Base-by-base conservation (phyloP, 2,113 vertebrate genomes). In the Macrotis lagotis region DNA sequence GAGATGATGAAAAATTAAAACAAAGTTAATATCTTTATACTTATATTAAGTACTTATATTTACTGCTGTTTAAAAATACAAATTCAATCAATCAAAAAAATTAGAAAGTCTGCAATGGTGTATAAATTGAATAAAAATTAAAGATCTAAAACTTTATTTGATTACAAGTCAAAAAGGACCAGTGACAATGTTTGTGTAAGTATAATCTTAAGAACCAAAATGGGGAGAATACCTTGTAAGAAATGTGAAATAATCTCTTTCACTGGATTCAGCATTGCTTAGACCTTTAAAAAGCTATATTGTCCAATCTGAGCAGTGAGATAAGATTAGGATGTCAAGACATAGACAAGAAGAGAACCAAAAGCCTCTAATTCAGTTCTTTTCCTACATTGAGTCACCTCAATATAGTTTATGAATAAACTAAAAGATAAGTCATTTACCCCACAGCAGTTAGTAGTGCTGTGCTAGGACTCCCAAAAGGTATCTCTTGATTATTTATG, bases 1-100 rank as follows among this genome's bases (percentile, higher is more conserved):
- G 31, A 74, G 3, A 66, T n/a, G 14, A 74, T 74, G 31, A 74
- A 74, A 74, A 88, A 59, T 94, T 91, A 97, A 95, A 95, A 94
- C 90, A 93, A 37, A 50, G 51, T 90, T 92, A 48, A 89, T 12
- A 93, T 51, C 49, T 91, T 11, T 59, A n/a, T n/a, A n/a, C n/a
- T n/a, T n/a, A n/a, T 92, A 95, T 50, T 47, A 94, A 89, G 55
- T 12, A 92, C 14, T 44, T 83, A 88, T 3, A 14, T 48, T 66
- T 51, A 92, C 91, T 88, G 51, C 5, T 50, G 4, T 31, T 74
- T 74, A 74, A 91, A 95, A 92, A n/a, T 74, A 94, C 8, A 96
- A 95, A 90, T 48, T 53, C 4, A 31, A 90, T 2, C 52, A 47
- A 48, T 49, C 44, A 90, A 51, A 74, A 74, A 10, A n/a, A n/a